Evolutionary conservation across 2,888 invertebrate genomes (phyloP), one percentile per base, ranked within the genome.

Genomic region (Diarsia dahlii): DNA sequence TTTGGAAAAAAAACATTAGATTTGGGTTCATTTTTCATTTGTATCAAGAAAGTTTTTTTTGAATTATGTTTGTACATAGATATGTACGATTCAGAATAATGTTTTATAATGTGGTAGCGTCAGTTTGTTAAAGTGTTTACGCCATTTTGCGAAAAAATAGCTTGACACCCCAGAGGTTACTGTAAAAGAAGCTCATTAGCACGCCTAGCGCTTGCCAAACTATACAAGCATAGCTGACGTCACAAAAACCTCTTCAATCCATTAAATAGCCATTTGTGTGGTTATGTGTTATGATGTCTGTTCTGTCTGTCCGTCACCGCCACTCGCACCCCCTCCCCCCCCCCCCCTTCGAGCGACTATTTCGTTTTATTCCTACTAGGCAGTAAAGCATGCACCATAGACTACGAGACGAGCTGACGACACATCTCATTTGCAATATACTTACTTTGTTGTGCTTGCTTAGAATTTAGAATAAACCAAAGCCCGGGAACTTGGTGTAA

Each of bases 401-500:
- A 54, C 69, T 20, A 20, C 39, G 45, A 78, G 60, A 48, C 62
- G 78, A 69, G 69, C 69, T 78, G 78, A 54, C 69, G 76, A 77
- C 67, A 46, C 70, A 18, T 28, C 70, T 78, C 54, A 48, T 69
- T 78, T 78, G 62, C 76, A 78, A 28, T 78, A 78, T 54, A 34
- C 54, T 52, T 45, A 77, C 54, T 50, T 50, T 63, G 78, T 78
- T 56, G 39, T 45, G 34, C 15, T 75, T 75, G 76, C n/a, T 66
- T 66, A 75, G 45, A 58, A 46, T 67, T 76, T 66, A 75, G 50
- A 67, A 28, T 28, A 34, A 46, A 6, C 34, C 6, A 54, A 46
- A 23, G 52, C 46, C 52, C 3, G 20, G 15, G 50, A 46, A n/a
- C 3, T 15, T 13, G 13, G 15, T n/a, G 62, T 69, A 10, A 23